A percentile compares a stretch with the other conserved stretches of the same genome.
Evolutionary conservation across 2,797 vertebrate genomes (phyloP).

Genomic region (Orientallactaga sibirica): DNA sequence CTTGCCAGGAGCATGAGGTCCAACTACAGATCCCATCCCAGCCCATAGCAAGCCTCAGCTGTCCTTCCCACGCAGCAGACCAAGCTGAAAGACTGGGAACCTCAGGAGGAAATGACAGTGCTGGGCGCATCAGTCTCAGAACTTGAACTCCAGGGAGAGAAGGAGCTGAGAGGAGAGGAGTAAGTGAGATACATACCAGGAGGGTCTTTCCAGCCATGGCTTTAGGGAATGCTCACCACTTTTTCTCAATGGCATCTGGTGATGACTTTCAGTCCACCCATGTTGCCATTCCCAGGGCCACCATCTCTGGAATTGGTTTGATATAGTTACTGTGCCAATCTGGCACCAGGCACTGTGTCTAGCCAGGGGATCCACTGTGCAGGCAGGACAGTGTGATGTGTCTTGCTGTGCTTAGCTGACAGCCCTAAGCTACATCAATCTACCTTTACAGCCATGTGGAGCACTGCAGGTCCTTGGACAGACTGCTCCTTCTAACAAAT

Average conservation of each 20-base stretch:
- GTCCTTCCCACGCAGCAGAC: not conserved
- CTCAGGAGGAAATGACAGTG: not conserved
- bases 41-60: not conserved
- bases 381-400: fast-evolving
- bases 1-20: fast-evolving
- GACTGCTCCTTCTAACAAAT: not conserved
- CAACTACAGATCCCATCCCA: fast-evolving
- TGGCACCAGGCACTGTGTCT: fast-evolving
- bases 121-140: not conserved
- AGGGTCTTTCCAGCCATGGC: not conserved
- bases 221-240: fast-evolving
- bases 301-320: fast-evolving
- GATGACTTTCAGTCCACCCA: not conserved
- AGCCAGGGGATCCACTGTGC: fast-evolving
- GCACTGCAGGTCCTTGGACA: not conserved
- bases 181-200: fast-evolving
- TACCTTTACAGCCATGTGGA: not conserved
- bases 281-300: not conserved
- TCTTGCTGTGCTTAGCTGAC: not conserved
- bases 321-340: fast-evolving
- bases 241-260: fast-evolving
- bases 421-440: fast-evolving
- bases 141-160: not conserved
- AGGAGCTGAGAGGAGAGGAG: fast-evolving
- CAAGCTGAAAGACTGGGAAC: not conserved